A percentile compares a stretch with the other conserved stretches of the same genome.
Evolutionary conservation across 2,113 vertebrate species (phyloP).

Genomic region (Ptychochromis oligacanthus): DNA sequence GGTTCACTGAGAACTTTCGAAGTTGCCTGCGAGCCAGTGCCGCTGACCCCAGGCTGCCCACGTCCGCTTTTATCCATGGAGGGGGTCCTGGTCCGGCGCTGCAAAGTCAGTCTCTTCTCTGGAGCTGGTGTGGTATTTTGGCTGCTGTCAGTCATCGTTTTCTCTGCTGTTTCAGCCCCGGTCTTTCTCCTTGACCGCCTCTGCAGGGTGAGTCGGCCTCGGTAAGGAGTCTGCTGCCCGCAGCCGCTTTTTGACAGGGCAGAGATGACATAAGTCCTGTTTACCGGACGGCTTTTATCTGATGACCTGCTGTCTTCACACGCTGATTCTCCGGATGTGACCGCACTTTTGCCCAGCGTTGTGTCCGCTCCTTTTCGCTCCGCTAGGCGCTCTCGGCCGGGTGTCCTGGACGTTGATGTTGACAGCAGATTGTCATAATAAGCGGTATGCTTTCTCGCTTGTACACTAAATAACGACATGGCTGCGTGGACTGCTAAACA

Average conservation of each 20-base stretch:
- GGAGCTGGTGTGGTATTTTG: slow-evolving; percentile 45
- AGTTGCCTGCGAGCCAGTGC: not conserved
- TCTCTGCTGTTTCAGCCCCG: slow-evolving; percentile 42
- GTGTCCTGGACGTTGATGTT: slow-evolving; percentile 37
- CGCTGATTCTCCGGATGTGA: slow-evolving; percentile 42
- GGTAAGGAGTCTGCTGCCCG: slow-evolving; percentile 45
- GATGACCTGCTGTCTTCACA: slow-evolving; percentile 43
- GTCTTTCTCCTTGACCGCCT: slow-evolving; percentile 79
- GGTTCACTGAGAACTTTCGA: slow-evolving; percentile 46
- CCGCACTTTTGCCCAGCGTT: not conserved
- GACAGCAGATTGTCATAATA: slow-evolving; percentile 71
- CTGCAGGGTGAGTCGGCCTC: slow-evolving; percentile 78
- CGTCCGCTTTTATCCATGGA: slow-evolving; percentile 56
- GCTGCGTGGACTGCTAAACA: not conserved
- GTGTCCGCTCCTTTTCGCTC: slow-evolving; percentile 22
- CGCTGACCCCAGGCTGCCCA: slow-evolving; percentile 19
- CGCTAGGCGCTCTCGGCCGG: slow-evolving; percentile 5
- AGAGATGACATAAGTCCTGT: slow-evolving; percentile 86
- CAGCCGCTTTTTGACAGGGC: slow-evolving; percentile 67
- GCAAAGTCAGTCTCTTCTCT: slow-evolving; percentile 77
- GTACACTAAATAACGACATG: slow-evolving; percentile 74
- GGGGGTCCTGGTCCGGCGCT: slow-evolving; percentile 70
- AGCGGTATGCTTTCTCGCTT: slow-evolving; percentile 65
- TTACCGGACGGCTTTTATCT: slow-evolving; percentile 74
- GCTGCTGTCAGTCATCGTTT: slow-evolving; percentile 24